A percentile compares a stretch with the other conserved stretches of the same genome.
phyloP scores from a whole-genome alignment of 23 tunicate species.

The Trididemnum miniatum region DNA sequence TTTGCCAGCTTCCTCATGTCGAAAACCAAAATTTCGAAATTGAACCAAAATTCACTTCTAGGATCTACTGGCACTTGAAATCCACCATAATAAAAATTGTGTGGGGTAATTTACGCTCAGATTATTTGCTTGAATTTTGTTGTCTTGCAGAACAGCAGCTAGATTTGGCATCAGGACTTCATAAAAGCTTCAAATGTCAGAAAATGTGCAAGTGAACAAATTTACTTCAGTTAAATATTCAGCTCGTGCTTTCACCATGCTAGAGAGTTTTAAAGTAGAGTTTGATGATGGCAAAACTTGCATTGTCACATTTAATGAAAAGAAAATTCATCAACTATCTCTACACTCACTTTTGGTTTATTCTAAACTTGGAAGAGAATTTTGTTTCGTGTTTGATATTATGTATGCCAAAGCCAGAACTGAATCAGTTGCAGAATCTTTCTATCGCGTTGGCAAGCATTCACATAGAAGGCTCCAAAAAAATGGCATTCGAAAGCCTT shows the following conservation, averaged over 20 bases:
- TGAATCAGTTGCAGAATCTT: slow-evolving; percentile 26
- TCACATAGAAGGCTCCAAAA: slow-evolving; percentile 6
- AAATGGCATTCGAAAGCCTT: slow-evolving; percentile 20
- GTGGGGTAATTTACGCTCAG: slow-evolving; percentile 1
- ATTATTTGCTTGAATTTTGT: background rate
- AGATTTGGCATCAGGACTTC: background rate
- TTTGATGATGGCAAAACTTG: slow-evolving; percentile 2
- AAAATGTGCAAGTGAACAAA: background rate
- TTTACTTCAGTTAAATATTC: slow-evolving; percentile 2
- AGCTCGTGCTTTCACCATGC: background rate
- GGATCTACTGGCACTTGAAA: slow-evolving; percentile 23
- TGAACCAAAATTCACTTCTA: slow-evolving; percentile 19
- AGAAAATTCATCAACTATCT: background rate
- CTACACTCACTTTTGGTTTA: background rate
- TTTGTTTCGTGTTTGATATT: slow-evolving; percentile 35
- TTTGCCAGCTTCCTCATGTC: slow-evolving; percentile 24
- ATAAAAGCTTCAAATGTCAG: background rate
- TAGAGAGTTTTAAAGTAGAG: slow-evolving; percentile 6
- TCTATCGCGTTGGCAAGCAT: slow-evolving; percentile 28
- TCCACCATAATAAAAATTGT: slow-evolving; percentile 21
- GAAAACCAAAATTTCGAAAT: slow-evolving; percentile 12
- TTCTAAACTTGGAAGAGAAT: slow-evolving; percentile 6
- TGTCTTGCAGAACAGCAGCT: too few species aligned
- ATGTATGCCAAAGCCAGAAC: slow-evolving; percentile 32
- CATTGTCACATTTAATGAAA: background rate